phyloP scores from a whole-genome alignment of 2,888 invertebrate species.

The Epinotia nisella region DNA sequence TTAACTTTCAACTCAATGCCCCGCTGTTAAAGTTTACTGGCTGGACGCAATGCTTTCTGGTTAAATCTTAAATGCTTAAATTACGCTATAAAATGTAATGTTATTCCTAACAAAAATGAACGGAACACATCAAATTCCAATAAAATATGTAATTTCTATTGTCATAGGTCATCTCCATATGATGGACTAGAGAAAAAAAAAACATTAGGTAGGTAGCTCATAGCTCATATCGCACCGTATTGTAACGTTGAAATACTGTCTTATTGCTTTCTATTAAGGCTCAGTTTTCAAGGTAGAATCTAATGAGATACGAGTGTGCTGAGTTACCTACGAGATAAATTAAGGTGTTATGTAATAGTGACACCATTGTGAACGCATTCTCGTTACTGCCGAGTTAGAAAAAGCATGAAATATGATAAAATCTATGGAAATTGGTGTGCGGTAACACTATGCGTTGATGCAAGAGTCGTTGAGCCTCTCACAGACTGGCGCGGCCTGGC shows the following conservation, averaged over 20 bases:
- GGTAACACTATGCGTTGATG: conserved; percentile 2
- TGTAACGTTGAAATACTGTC: neutral
- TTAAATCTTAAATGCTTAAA: neutral
- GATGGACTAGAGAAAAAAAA: neutral
- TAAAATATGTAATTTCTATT: conserved; percentile 24
- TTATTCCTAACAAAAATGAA: conserved; percentile 1
- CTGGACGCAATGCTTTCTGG: no score
- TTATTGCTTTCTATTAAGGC: neutral
- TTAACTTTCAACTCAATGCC: no score
- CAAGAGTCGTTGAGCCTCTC: no score
- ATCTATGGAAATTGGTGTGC: conserved; percentile 19
- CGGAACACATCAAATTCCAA: conserved; percentile 20
- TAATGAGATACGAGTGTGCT: neutral
- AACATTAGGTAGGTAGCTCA: no score
- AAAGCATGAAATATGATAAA: conserved; percentile 16
- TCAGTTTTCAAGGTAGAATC: neutral
- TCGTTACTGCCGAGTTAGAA: neutral
- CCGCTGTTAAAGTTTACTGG: no score
- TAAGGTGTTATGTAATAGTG: conserved; percentile 12
- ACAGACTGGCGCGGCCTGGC: no score
- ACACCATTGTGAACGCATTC: conserved; percentile 24
- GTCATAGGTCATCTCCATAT: neutral
- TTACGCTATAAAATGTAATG: neutral
- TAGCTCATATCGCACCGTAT: neutral
- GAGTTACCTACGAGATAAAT: neutral